Conservation (phyloP, 2,888 invertebrate species). For the Belgica antarctica region DNA sequence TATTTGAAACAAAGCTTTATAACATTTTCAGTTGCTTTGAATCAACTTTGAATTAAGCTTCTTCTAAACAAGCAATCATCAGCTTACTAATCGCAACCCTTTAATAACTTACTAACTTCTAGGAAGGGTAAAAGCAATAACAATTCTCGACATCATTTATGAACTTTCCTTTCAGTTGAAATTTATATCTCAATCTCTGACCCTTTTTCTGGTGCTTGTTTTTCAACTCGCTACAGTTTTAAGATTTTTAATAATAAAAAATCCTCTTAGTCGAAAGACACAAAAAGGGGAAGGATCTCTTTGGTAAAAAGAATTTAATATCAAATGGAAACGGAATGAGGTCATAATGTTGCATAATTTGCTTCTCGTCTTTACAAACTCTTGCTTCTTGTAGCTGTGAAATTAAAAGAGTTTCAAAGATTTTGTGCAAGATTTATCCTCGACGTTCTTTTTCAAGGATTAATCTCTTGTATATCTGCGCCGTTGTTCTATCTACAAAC, state of each 20-base stretch:
- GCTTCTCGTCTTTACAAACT: neutral
- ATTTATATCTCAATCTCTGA: neutral
- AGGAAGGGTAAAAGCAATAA: too few relatives aligned
- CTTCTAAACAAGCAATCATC: too few relatives aligned
- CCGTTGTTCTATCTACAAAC: neutral
- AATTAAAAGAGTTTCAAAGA: neutral
- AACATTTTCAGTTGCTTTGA: too few relatives aligned
- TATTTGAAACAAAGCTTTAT: too few relatives aligned
- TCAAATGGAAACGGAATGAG: constrained; percentile 30
- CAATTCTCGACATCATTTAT: too few relatives aligned
- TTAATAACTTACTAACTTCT: too few relatives aligned
- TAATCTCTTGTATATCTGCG: neutral
- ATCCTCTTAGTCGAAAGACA: neutral
- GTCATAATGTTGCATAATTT: constrained; percentile 36
- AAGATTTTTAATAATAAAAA: constrained; percentile 17
- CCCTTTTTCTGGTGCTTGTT: neutral
- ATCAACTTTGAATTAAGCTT: too few relatives aligned
- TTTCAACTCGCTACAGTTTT: neutral
- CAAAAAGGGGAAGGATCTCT: neutral
- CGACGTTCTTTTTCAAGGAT: neutral
- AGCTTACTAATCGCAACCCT: too few relatives aligned
- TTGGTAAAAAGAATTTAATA: constrained; percentile 16
- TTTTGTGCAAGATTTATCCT: too few relatives aligned
- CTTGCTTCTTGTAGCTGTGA: neutral
- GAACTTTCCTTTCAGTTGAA: too few relatives aligned